Evolutionary conservation across 2,113 vertebrate genomes (phyloP).

Genomic region (Pristiophorus japonicus): DNA sequence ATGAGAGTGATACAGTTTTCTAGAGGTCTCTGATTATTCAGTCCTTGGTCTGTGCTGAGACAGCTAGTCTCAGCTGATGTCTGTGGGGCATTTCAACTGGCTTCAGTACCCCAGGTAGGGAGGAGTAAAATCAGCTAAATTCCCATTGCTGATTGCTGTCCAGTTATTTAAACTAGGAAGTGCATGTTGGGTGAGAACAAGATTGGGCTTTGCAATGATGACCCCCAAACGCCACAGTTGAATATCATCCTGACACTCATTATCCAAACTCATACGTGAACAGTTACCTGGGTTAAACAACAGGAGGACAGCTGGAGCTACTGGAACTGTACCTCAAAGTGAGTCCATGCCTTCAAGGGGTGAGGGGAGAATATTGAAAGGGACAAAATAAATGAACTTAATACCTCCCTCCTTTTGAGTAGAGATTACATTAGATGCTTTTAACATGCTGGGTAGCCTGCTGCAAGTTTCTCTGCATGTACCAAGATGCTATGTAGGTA

Average conservation of each 20-base stretch:
- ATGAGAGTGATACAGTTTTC: neutral
- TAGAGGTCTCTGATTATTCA: neutral
- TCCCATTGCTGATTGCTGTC: neutral
- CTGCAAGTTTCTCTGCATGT: neutral
- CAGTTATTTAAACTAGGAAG: neutral
- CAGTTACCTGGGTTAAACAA: neutral
- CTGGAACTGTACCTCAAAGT: neutral
- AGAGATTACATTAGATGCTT: neutral
- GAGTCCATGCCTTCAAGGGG: neutral
- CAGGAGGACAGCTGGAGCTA: neutral
- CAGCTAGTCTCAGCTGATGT: neutral
- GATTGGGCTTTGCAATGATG: neutral
- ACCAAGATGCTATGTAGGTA: neutral
- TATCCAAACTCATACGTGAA: neutral
- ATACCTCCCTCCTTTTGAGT: neutral
- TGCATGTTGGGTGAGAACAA: neutral
- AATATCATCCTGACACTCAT: neutral
- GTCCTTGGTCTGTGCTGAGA: neutral
- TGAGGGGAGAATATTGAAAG: no score
- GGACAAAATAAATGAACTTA: neutral
- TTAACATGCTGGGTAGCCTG: neutral
- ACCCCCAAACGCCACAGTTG: neutral
- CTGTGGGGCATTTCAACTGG: neutral
- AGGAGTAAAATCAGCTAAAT: neutral
- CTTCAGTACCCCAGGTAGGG: neutral